Conservation (phyloP, 2,797 vertebrate species). For the Podarcis siculus region DNA sequence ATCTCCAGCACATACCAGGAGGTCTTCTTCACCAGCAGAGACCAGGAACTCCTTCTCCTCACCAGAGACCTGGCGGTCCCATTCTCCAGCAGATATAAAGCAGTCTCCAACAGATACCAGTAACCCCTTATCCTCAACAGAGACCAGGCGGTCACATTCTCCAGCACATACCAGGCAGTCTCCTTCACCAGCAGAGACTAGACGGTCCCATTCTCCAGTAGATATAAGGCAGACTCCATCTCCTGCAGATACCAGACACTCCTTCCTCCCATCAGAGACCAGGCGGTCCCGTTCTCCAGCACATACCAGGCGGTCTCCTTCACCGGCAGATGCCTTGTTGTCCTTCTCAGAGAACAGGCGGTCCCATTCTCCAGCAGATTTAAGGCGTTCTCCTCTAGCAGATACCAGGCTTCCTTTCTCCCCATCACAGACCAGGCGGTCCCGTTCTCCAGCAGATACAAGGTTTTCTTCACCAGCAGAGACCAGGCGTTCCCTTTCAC, state of each 20-base stretch:
- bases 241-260: background rate
- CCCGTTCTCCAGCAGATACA: background rate
- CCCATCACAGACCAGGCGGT: background rate
- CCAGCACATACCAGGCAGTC: background rate
- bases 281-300: slow-evolving; percentile 6
- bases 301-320: background rate
- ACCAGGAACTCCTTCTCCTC: background rate
- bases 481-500: background rate
- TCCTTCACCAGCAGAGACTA: background rate
- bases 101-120: background rate
- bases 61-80: background rate
- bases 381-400: background rate
- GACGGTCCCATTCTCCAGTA: background rate
- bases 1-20: background rate
- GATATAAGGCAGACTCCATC: background rate
- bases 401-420: background rate
- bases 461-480: background rate
- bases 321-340: background rate
- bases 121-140: background rate
- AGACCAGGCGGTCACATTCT: background rate
- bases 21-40: background rate
- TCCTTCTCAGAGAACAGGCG: background rate
- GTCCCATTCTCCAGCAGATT: background rate
- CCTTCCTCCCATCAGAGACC: background rate
- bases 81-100: background rate